Evolutionary conservation across 2,888 invertebrate species (phyloP).

Genomic region (Protodeltote pygarga): DNA sequence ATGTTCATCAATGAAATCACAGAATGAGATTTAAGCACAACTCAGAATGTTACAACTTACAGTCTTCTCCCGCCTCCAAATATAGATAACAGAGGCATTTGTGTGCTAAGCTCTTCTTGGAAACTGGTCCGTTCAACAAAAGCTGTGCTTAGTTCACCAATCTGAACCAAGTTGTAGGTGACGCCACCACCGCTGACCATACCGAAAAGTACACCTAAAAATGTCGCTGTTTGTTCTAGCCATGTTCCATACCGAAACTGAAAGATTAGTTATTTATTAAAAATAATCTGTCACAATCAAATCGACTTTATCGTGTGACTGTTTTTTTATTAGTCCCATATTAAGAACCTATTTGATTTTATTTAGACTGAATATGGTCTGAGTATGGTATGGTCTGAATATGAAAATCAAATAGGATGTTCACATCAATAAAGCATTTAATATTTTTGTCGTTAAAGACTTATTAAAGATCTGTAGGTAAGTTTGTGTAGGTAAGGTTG

Average conservation of each 20-base stretch:
- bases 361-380: too few relatives aligned
- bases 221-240: constrained; percentile 63
- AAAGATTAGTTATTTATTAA: constrained; percentile 1
- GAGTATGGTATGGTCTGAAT: too few relatives aligned
- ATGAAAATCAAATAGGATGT: too few relatives aligned
- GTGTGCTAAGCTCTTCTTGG: constrained; percentile 58
- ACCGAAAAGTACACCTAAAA: constrained; percentile 64
- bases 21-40: too few relatives aligned
- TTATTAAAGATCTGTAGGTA: too few relatives aligned
- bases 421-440: too few relatives aligned
- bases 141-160: constrained; percentile 88
- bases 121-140: constrained; percentile 82
- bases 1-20: too few relatives aligned
- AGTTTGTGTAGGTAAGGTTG: too few relatives aligned
- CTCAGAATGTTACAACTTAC: constrained; percentile 62
- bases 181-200: constrained; percentile 74
- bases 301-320: too few relatives aligned
- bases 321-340: too few relatives aligned
- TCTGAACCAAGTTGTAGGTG: constrained; percentile 86
- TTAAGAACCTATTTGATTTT: too few relatives aligned
- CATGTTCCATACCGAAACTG: constrained; percentile 75
- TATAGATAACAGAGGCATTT: constrained; percentile 61
- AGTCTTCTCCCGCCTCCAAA: constrained; percentile 73
- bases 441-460: too few relatives aligned
- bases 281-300: background rate